Base-by-base conservation (phyloP, 1,140 invertebrate genomes). In the Drosophila auraria region DNA sequence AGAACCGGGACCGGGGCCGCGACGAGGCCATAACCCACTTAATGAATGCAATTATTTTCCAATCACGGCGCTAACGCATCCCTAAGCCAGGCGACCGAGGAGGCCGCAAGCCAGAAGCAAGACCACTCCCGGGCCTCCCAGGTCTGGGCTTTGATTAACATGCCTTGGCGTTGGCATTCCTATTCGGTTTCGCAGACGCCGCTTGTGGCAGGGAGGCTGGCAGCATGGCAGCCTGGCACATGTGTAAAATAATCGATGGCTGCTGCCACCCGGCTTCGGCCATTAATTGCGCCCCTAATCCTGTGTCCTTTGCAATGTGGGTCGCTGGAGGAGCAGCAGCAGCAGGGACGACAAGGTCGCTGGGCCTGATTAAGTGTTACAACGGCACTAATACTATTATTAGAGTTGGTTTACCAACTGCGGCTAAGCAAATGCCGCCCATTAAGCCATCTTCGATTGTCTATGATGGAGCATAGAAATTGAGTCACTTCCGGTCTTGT, bases 31-130 rank as follows among this genome's bases (percentile, higher is more conserved):
- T 50, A 66, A 70, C 63, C 64, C 30, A 45, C 47, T 56, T 84
- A 87, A 89, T 82, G 64, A 84, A 79, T 81, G 84, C 66, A 89
- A 89, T 90, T 90, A 89, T 69, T 82, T 79, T 71, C 70, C 81
- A 89, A 84, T 89, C 86, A 79, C 81, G 63, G 78, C 63, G 45
- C 65, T 57, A 59, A 83, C 50, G 71, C 78, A 65, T 75, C 64
- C 65, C 74, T 56, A 30, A 71, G 66, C 36, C 58, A 38, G 44
- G 17, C 53, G 57, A 44, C 70, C 68, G 36, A 60, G 56, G n/a
- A 51, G 68, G 23, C 70, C 30, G 38, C 53, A 71, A 71, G 30
- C 65, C 53, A 60, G 47, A 42, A 38, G 20, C 57, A 69, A 58
- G 40, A 50, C 38, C 38, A 12, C 45, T 45, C 47, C 53, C 65